Percentiles rank a stretch among this genome's conserved stretches.
phyloP scores from a whole-genome alignment of 1,140 invertebrate genomes.

The Ericerus pela region DNA sequence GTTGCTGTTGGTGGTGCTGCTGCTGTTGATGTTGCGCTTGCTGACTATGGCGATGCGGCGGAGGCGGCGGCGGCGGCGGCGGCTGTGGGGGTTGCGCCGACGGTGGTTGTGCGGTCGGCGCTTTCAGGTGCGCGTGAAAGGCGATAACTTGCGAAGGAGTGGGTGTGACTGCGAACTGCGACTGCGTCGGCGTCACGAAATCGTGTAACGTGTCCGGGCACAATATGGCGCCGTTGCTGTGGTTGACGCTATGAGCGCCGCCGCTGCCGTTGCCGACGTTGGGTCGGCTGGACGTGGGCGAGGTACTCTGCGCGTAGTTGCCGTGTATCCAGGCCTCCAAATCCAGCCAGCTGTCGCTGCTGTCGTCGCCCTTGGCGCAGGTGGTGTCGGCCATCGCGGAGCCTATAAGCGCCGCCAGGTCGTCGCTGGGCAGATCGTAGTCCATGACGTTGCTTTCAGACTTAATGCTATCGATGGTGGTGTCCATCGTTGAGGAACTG shows the following conservation, averaged over 20 bases:
- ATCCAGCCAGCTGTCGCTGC: constrained; percentile 62
- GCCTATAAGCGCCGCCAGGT: constrained; percentile 73
- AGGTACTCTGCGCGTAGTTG: constrained; percentile 29
- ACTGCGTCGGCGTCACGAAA: constrained; percentile 41
- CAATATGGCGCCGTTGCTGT: constrained; percentile 33
- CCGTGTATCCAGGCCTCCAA: constrained; percentile 68
- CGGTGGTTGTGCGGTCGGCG: background rate
- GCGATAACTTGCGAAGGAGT: constrained; percentile 17
- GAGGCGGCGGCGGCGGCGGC: constrained; percentile 3
- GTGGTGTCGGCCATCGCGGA: constrained; percentile 79
- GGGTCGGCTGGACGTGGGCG: constrained; percentile 15
- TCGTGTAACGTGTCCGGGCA: constrained; percentile 44
- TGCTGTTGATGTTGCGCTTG: background rate
- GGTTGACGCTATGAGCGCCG: background rate
- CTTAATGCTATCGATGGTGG: constrained; percentile 31
- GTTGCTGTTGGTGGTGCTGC: constrained; percentile 1
- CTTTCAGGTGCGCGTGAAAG: constrained; percentile 23
- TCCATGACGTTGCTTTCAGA: constrained; percentile 33
- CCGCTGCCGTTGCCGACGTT: background rate
- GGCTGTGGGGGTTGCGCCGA: constrained; percentile 9
- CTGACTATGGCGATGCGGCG: constrained; percentile 2
- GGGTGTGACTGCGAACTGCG: constrained; percentile 37
- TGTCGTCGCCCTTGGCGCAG: constrained; percentile 44
- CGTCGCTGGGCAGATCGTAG: constrained; percentile 41
- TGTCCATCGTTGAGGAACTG: constrained; percentile 31